These are phyloP conservation scores for Palythoa heliodiscus DNA, from an alignment of 92 coral and sea anemone genomes.

Conservation along the genomic window DNA sequence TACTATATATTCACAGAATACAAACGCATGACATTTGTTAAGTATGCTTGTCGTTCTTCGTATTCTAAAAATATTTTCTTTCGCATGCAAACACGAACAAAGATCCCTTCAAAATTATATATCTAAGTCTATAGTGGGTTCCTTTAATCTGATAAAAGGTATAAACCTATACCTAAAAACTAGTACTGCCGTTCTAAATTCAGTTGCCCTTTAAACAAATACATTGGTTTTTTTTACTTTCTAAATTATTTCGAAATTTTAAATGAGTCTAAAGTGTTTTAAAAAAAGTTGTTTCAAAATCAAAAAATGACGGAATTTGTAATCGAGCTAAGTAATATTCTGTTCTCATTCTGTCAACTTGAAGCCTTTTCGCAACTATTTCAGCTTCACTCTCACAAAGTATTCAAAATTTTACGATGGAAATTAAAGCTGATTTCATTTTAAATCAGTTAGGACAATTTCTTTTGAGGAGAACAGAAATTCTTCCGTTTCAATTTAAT, in stretches of 20 bases:
- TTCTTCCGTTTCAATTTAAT: not conserved
- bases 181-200: not conserved
- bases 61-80: too few relatives aligned
- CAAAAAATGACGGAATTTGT: not conserved
- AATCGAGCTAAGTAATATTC: not conserved
- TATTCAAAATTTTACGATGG: not conserved
- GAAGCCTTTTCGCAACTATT: not conserved
- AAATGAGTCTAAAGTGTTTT: not conserved
- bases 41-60: too few relatives aligned
- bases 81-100: too few relatives aligned
- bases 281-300: not conserved
- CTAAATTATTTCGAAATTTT: not conserved
- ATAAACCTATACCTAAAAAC: not conserved
- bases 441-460: not conserved
- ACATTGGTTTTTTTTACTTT: not conserved
- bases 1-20: too few relatives aligned
- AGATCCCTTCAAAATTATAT: too few relatives aligned
- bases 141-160: not conserved
- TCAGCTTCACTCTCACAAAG: not conserved
- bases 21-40: too few relatives aligned
- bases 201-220: not conserved
- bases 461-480: not conserved
- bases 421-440: not conserved
- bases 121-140: not conserved
- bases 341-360: not conserved